Evolutionary conservation across 2,113 vertebrate species (phyloP).

Genomic region (Colossoma macropomum): DNA sequence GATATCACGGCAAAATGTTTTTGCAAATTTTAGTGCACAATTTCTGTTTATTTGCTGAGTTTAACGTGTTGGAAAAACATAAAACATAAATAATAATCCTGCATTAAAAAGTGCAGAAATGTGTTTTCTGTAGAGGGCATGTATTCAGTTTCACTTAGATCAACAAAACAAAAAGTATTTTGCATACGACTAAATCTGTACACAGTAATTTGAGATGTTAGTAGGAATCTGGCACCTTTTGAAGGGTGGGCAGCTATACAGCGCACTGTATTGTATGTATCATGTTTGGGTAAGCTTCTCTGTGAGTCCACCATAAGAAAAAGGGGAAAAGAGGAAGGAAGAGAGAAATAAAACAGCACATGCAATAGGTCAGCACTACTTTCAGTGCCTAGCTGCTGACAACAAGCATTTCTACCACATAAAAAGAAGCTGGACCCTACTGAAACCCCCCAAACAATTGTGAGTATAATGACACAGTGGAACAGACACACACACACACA

Average conservation of each 20-base stretch:
- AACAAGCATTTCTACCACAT: not conserved
- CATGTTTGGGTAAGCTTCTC: not conserved
- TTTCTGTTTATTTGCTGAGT: too few species aligned
- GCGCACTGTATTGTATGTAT: not conserved
- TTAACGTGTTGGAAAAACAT: too few species aligned
- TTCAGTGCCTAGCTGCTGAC: slow-evolving; percentile 7
- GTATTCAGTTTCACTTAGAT: too few species aligned
- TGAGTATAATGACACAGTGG: not conserved
- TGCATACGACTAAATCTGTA: too few species aligned
- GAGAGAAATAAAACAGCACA: not conserved
- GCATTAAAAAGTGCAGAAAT: too few species aligned
- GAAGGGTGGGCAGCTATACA: not conserved
- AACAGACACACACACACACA: slow-evolving; percentile 20
- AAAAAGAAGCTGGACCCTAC: not conserved
- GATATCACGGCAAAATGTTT: too few species aligned
- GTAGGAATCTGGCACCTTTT: not conserved
- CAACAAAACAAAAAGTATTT: too few species aligned
- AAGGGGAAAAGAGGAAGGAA: not conserved
- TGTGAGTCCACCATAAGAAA: not conserved
- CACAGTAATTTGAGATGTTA: too few species aligned
- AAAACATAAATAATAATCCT: too few species aligned
- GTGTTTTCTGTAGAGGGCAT: too few species aligned
- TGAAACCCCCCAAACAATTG: not conserved
- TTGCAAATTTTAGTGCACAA: too few species aligned
- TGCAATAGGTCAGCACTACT: not conserved